These are phyloP conservation scores for Thunnus maccoyii DNA, from an alignment of 2,113 vertebrate genomes.

Conservation along the genomic window DNA sequence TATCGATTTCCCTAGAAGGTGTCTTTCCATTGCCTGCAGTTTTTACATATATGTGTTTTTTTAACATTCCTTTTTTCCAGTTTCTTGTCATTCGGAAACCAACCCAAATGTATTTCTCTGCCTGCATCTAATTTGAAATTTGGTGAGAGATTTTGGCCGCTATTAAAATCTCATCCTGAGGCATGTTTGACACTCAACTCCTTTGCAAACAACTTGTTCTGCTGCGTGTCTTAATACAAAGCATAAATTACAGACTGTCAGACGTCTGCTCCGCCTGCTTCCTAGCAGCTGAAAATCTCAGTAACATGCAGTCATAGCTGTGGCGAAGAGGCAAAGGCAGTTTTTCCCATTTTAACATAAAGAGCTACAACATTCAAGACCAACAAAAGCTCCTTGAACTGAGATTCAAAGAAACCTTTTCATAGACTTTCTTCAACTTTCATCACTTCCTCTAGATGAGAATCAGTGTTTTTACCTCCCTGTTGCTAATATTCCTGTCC, in stretches of 20 bases:
- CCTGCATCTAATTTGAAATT: background rate
- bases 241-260: slow-evolving; percentile 18
- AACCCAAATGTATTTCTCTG: background rate
- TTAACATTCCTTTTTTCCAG: too few species aligned
- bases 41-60: too few species aligned
- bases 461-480: too few species aligned
- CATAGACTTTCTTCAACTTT: too few species aligned
- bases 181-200: slow-evolving; percentile 11
- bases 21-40: too few species aligned
- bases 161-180: background rate
- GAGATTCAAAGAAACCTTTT: too few species aligned
- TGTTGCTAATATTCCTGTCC: too few species aligned
- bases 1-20: too few species aligned
- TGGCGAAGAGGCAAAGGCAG: background rate
- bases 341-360: background rate
- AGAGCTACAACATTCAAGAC: background rate
- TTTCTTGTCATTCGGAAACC: background rate
- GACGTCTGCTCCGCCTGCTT: slow-evolving; percentile 36
- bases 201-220: background rate
- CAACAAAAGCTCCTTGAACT: too few species aligned
- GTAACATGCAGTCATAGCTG: background rate
- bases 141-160: background rate
- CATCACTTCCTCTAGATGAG: too few species aligned
- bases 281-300: slow-evolving; percentile 26
- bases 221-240: slow-evolving; percentile 14